These are phyloP conservation scores for Lordiphosa andalusiaca DNA, from an alignment of 2,888 invertebrate species.

Conservation along the genomic window DNA sequence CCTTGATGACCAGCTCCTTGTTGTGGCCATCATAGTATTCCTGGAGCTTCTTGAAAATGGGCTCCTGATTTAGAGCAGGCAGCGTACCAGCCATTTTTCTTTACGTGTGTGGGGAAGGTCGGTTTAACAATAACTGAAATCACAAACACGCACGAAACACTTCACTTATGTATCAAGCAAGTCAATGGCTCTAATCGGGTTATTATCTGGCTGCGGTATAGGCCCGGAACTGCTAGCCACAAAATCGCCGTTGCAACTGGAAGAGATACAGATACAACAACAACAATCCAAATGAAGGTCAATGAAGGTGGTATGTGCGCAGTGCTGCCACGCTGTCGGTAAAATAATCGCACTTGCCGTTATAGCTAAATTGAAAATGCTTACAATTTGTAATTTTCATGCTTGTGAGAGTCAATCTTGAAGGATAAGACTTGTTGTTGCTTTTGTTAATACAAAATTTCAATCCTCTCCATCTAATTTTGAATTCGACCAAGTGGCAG, in stretches of 20 bases:
- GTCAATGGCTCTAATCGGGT: slow-evolving; percentile 20
- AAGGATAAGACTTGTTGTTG: too few relatives aligned
- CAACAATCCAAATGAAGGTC: slow-evolving; percentile 71
- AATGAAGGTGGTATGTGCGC: slow-evolving; percentile 69
- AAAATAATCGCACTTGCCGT: background rate
- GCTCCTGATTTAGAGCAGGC: slow-evolving; percentile 83
- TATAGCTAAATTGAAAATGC: too few relatives aligned
- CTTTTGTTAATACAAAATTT: too few relatives aligned
- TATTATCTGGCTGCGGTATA: slow-evolving; percentile 42
- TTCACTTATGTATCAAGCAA: slow-evolving; percentile 50
- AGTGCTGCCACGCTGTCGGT: slow-evolving; percentile 54
- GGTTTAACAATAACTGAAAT: slow-evolving; percentile 53
- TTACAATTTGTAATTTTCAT: too few relatives aligned
- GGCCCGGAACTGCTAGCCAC: slow-evolving; percentile 39
- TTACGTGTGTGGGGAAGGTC: slow-evolving; percentile 17
- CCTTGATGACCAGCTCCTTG: slow-evolving; percentile 88
- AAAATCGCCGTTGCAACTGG: slow-evolving; percentile 52
- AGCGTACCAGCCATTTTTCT: slow-evolving; percentile 77
- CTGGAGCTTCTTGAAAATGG: slow-evolving; percentile 88
- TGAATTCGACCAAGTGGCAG: too few relatives aligned
- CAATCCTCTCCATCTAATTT: too few relatives aligned
- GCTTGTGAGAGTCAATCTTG: too few relatives aligned
- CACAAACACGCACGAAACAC: slow-evolving; percentile 34
- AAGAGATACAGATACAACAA: slow-evolving; percentile 1
- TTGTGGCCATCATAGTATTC: slow-evolving; percentile 87